Conservation (phyloP, 2,113 vertebrate genomes). For the Phoxinus phoxinus region DNA sequence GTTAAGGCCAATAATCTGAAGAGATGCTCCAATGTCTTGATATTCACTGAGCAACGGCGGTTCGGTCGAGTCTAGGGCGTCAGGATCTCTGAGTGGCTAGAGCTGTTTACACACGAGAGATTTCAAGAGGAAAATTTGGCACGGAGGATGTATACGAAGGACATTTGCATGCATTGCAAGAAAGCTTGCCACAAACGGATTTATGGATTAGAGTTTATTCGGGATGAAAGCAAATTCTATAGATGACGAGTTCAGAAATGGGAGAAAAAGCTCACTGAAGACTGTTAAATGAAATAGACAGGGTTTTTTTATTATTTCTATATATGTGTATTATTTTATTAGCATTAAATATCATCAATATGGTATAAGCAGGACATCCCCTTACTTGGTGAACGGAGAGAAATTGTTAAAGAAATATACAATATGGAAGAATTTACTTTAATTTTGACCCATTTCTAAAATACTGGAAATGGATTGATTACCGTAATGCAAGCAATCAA, state of each 20-base stretch:
- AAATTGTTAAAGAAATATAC: neutral
- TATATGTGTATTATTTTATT: neutral
- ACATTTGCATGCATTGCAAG: neutral
- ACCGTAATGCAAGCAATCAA: no score
- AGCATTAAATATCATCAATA: neutral
- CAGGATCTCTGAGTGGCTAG: neutral
- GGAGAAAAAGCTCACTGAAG: neutral
- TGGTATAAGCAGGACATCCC: neutral
- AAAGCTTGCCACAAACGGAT: neutral
- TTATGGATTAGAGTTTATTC: neutral
- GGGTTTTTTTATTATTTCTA: no score
- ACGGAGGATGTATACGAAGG: neutral
- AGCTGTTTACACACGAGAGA: slow-evolving; percentile 26
- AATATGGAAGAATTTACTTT: neutral
- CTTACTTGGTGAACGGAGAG: neutral
- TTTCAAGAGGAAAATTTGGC: neutral
- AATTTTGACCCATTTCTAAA: neutral
- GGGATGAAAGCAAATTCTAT: neutral
- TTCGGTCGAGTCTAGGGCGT: slow-evolving; percentile 43
- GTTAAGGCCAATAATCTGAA: slow-evolving; percentile 62
- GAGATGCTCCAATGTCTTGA: slow-evolving; percentile 61
- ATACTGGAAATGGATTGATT: no score
- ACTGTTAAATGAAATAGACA: neutral
- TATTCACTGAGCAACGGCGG: slow-evolving; percentile 23
- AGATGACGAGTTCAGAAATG: neutral